Evolutionary conservation across 30 jellyfish, hydroid and myxozoan species (phyloP).

Genomic region (Morbakka virulenta): DNA sequence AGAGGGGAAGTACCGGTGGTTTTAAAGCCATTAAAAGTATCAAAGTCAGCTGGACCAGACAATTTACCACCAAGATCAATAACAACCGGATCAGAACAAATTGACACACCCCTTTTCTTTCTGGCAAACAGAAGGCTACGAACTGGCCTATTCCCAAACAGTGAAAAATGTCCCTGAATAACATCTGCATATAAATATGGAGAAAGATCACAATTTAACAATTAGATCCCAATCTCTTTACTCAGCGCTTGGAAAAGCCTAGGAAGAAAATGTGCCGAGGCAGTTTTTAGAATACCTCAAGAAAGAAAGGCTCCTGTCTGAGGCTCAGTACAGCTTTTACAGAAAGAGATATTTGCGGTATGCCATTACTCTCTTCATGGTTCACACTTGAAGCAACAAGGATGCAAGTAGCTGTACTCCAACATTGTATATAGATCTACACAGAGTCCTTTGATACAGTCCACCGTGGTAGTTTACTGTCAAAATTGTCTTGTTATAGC

Average conservation of each 20-base stretch:
- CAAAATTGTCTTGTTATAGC: no score
- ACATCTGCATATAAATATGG: constrained; percentile 40
- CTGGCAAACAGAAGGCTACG: constrained; percentile 58
- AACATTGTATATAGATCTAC: constrained; percentile 38
- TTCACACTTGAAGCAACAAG: constrained; percentile 53
- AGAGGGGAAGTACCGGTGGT: constrained; percentile 32
- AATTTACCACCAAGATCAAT: constrained; percentile 27
- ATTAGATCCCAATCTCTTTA: constrained; percentile 49
- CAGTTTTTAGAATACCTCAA: constrained; percentile 56
- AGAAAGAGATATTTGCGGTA: constrained; percentile 48
- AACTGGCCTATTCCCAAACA: constrained; percentile 46
- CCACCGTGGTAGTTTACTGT: constrained; percentile 41
- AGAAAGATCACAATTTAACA: constrained; percentile 28
- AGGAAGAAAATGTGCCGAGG: constrained; percentile 36
- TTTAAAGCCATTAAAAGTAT: constrained; percentile 42
- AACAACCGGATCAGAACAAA: constrained; percentile 25
- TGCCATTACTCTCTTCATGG: constrained; percentile 51
- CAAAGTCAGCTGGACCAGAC: constrained; percentile 55
- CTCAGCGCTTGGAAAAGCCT: constrained; percentile 23
- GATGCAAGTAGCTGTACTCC: constrained; percentile 48
- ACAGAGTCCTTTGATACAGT: constrained; percentile 39
- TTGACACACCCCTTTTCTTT: constrained; percentile 22
- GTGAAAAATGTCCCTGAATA: constrained; percentile 49
- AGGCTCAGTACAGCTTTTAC: constrained; percentile 44
- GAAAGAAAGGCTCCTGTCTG: constrained; percentile 31